Percentiles rank a stretch among this genome's conserved stretches.
Conservation (phyloP, 2,888 invertebrate genomes). For the Melangyna quadrimaculata region DNA sequence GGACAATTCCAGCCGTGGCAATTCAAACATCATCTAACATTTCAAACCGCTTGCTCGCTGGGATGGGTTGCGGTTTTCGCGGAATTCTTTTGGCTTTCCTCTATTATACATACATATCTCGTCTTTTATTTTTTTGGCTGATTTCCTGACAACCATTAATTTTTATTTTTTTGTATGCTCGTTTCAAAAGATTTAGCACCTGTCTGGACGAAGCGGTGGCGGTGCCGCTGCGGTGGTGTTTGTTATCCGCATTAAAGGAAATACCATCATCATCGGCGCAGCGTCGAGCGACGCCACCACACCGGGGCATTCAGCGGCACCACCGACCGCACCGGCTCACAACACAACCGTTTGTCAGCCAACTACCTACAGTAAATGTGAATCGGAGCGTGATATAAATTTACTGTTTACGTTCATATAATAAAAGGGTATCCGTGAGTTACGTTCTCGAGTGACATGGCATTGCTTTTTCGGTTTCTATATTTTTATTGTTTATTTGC, state of each 20-base stretch:
- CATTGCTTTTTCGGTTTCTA: conserved; percentile 15
- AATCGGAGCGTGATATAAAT: conserved; percentile 69
- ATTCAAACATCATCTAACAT: not conserved
- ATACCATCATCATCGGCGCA: conserved; percentile 26
- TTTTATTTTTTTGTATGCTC: conserved; percentile 56
- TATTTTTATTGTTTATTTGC: conserved; percentile 43
- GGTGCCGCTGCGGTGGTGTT: not conserved
- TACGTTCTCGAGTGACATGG: conserved; percentile 43
- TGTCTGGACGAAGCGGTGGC: conserved; percentile 47
- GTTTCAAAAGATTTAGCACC: conserved; percentile 68
- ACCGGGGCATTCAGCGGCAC: conserved; percentile 31
- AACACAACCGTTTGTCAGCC: conserved; percentile 39
- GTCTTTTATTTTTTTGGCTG: conserved; percentile 20
- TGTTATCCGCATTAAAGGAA: conserved; percentile 64
- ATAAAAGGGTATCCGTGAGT: conserved; percentile 52
- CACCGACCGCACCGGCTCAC: not conserved
- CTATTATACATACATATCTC: not conserved
- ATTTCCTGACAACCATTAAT: conserved; percentile 57
- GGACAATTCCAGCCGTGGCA: not conserved
- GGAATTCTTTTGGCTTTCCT: conserved; percentile 25
- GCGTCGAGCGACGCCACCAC: conserved; percentile 8
- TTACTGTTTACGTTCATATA: conserved; percentile 55
- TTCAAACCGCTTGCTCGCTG: not conserved
- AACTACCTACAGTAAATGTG: conserved; percentile 58
- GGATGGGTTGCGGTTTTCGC: conserved; percentile 49